A percentile compares a stretch with the other conserved stretches of the same genome.
Conservation (phyloP, 2,113 vertebrate genomes). For the Channa maculata region DNA sequence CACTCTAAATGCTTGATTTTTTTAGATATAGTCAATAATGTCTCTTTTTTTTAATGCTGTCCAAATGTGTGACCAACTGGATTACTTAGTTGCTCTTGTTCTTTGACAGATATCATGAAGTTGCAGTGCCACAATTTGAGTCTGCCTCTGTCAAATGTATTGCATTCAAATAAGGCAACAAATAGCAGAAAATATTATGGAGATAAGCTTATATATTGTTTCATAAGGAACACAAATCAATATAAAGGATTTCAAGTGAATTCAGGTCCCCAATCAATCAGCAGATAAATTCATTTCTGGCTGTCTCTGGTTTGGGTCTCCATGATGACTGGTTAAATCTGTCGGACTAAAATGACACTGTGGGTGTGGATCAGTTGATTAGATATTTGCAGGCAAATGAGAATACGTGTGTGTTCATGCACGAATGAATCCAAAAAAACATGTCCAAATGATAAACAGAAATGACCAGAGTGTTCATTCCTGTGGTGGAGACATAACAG, state of each 20-base stretch:
- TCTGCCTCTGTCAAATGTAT: not conserved
- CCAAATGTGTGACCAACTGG: no score
- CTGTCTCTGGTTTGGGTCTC: no score
- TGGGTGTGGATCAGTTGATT: slow-evolving; percentile 3
- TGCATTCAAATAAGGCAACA: not conserved
- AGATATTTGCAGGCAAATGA: slow-evolving; percentile 4
- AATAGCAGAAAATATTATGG: not conserved
- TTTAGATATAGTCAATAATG: not conserved
- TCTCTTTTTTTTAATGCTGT: not conserved
- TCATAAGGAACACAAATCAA: no score
- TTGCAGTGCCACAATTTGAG: slow-evolving; percentile 7
- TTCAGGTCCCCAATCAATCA: not conserved
- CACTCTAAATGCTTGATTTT: slow-evolving; percentile 10
- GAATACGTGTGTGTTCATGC: slow-evolving; percentile 30
- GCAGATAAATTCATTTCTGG: no score
- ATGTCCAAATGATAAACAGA: slow-evolving; percentile 49
- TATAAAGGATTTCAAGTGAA: not conserved
- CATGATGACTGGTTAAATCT: slow-evolving; percentile 4
- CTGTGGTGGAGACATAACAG: slow-evolving; percentile 54
- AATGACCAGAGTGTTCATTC: slow-evolving; percentile 41
- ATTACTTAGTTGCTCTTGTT: no score
- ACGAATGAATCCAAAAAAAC: slow-evolving; percentile 32
- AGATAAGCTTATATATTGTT: no score
- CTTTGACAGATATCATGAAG: not conserved
- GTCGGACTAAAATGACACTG: slow-evolving; percentile 1